Percentiles rank a stretch among this genome's conserved stretches.
Evolutionary conservation across 2,797 vertebrate genomes (phyloP).

Genomic region (Fringilla coelebs): DNA sequence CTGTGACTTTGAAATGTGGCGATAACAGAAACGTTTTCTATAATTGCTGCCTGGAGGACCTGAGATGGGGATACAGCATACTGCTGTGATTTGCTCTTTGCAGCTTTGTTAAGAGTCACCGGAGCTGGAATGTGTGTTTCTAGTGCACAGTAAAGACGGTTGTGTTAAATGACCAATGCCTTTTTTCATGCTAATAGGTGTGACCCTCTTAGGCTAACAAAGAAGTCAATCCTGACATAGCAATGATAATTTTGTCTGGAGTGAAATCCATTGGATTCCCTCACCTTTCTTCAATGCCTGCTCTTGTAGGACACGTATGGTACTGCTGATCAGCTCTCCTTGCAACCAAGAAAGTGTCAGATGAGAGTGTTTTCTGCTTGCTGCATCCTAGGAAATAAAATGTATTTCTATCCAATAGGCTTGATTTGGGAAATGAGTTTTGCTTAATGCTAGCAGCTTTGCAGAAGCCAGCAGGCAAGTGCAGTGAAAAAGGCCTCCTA

Average conservation of each 20-base stretch:
- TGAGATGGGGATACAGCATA: neutral
- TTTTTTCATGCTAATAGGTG: conserved; percentile 40
- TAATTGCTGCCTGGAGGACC: conserved; percentile 38
- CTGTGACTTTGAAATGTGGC: conserved; percentile 8
- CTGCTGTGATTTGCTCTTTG: conserved; percentile 14
- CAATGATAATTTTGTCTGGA: conserved; percentile 46
- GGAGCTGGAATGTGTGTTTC: conserved; percentile 13
- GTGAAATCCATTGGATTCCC: conserved; percentile 56
- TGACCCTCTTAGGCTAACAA: conserved; percentile 36
- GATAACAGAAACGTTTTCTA: neutral
- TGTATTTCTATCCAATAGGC: conserved; percentile 46
- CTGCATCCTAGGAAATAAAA: conserved; percentile 53
- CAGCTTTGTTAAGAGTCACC: neutral
- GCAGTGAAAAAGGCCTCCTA: conserved; percentile 58
- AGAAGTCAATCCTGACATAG: conserved; percentile 18
- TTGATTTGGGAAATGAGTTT: conserved; percentile 70
- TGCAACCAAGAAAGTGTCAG: conserved; percentile 45
- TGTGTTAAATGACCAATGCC: conserved; percentile 6
- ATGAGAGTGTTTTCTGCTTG: conserved; percentile 51
- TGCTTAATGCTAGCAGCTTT: conserved; percentile 62
- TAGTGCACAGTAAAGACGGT: neutral
- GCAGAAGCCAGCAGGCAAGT: conserved; percentile 61
- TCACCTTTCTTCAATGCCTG: conserved; percentile 46
- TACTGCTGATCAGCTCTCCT: conserved; percentile 16
- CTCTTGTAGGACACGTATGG: conserved; percentile 29